Evolutionary conservation across 1,140 invertebrate species (phyloP), one percentile per base, ranked within the genome.

Genomic region (Solen grandis): DNA sequence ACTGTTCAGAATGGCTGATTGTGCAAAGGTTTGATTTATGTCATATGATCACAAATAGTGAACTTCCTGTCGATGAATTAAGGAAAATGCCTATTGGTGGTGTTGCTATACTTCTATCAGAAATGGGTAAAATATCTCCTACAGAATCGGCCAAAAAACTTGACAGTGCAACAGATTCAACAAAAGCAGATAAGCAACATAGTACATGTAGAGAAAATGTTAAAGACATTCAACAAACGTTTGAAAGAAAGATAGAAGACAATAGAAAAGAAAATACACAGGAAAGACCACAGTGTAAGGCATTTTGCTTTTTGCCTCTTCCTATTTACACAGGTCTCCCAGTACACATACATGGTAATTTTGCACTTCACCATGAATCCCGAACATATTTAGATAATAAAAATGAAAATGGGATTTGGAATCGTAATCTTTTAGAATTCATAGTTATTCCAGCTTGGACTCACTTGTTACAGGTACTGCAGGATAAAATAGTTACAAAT

Each of bases 261-360:
- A 59, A 60, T 1, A 16, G 31, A 38, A 59, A 5, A 13, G 31
- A 57, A 59, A 8, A 38, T 29, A 29, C 29, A 31, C 2, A 16
- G 8, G 36, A 50, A 19, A 25, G 0, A 33, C 35, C 14, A 29
- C 13, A 70, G 4, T 19, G 54, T 19, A 81, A 80, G 57, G 73
- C 82, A 2, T 90, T 87, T 81, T 89, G 89, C 74, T 86, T 85
- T 68, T 73, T 90, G 25, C 89, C 89, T 22, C 81, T 89, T 2
- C 86, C 88, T 29, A 55, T 86, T 13, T 38, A 75, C n/a, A 85
- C 86, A 13, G 66, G 68, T 25, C 52, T 89, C 19, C 87, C 87
- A 22, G 69, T 85, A 27, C 83, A 90, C 60, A 82, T 90, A 22
- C 89, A 89, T 78, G 87, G 85, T 0, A 79, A 88, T 36, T 89